Conservation (phyloP, 2,888 invertebrate species). For the Harpalus rufipes region DNA sequence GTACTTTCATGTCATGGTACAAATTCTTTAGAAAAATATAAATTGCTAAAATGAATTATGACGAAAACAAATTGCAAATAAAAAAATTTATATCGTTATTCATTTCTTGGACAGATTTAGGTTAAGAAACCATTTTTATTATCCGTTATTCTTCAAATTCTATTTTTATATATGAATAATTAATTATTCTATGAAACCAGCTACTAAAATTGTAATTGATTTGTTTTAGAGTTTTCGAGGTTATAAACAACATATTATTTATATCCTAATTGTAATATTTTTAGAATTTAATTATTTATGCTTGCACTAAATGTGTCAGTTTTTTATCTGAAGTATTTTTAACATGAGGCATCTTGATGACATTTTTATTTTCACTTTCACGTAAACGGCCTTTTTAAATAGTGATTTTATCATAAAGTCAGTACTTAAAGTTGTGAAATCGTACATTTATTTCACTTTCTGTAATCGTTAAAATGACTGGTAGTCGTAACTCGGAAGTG, state of each 20-base stretch:
- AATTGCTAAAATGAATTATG: not conserved
- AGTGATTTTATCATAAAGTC: conserved; percentile 34
- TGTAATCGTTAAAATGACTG: not conserved
- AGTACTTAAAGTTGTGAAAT: conserved; percentile 16
- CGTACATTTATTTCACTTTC: not conserved
- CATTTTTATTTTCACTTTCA: conserved; percentile 43
- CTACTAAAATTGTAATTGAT: conserved; percentile 14
- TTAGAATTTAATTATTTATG: conserved; percentile 38
- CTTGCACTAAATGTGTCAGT: conserved; percentile 32
- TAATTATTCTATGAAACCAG: conserved; percentile 23
- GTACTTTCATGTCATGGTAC: not conserved
- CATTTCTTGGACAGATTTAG: conserved; percentile 6
- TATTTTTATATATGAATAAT: conserved; percentile 35
- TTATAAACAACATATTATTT: conserved; percentile 24
- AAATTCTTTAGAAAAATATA: not conserved
- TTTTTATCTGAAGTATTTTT: conserved; percentile 27
- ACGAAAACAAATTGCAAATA: not conserved
- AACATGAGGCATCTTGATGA: conserved; percentile 22
- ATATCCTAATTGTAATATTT: conserved; percentile 23
- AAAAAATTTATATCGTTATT: conserved; percentile 10
- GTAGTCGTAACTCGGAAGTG: conserved; percentile 22
- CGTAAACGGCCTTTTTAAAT: conserved; percentile 7
- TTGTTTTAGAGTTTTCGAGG: conserved; percentile 13
- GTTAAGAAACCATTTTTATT: conserved; percentile 3
- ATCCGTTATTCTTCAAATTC: conserved; percentile 3